These are phyloP conservation scores for Saccostrea echinata DNA, from an alignment of 1,140 invertebrate genomes.

Conservation along the genomic window DNA sequence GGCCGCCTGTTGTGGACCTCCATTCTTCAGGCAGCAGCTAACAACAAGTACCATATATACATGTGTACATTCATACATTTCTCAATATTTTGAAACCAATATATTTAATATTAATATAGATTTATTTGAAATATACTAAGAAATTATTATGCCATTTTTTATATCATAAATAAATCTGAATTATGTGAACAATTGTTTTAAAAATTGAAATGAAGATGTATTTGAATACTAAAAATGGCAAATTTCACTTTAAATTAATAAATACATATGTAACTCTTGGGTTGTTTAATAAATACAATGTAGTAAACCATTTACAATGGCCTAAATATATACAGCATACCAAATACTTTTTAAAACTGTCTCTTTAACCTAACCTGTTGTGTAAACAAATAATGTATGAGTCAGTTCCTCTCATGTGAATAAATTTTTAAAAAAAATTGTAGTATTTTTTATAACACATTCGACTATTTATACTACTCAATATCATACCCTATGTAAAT, in stretches of 20 bases:
- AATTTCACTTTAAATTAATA: neutral
- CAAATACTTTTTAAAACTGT: neutral
- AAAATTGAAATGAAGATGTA: too few relatives aligned
- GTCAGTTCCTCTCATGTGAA: neutral
- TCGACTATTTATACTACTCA: too few relatives aligned
- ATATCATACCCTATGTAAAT: too few relatives aligned
- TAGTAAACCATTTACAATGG: neutral
- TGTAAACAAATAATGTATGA: slow-evolving; percentile 23
- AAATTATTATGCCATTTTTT: too few relatives aligned
- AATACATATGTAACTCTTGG: neutral
- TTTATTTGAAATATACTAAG: too few relatives aligned
- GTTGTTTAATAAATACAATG: neutral
- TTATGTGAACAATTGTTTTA: too few relatives aligned
- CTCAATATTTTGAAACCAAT: too few relatives aligned
- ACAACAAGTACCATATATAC: neutral
- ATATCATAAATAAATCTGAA: too few relatives aligned
- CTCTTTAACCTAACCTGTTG: slow-evolving; percentile 19
- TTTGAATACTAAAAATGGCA: too few relatives aligned
- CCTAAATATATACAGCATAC: neutral
- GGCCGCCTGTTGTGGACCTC: slow-evolving; percentile 21
- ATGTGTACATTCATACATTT: neutral
- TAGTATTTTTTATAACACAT: too few relatives aligned
- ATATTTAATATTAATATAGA: too few relatives aligned
- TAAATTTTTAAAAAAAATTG: too few relatives aligned
- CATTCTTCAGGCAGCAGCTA: neutral